Percentiles rank a stretch among this genome's conserved stretches.
Conservation (phyloP, 2,797 vertebrate species). For the Epinephelus malabaricus region DNA sequence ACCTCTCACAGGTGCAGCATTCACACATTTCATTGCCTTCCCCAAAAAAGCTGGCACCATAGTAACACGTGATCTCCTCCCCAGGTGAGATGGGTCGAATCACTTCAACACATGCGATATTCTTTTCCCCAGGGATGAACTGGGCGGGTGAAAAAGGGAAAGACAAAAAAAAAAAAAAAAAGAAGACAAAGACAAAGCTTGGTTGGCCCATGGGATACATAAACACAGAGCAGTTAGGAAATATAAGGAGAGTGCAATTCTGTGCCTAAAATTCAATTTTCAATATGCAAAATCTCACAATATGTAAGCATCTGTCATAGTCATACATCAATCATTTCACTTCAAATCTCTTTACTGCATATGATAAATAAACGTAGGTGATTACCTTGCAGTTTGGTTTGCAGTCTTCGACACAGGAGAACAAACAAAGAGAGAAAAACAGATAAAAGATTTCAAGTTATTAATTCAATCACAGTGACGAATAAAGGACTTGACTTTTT, state of each 20-base stretch:
- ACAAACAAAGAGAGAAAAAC: slow-evolving; percentile 18
- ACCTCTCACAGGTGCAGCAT: slow-evolving; percentile 96
- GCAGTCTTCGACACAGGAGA: slow-evolving; percentile 87
- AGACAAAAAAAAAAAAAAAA: slow-evolving; percentile 5
- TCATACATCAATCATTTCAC: background rate
- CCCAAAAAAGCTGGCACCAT: slow-evolving; percentile 95
- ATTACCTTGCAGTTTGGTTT: slow-evolving; percentile 95
- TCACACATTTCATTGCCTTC: slow-evolving; percentile 97
- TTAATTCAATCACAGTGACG: slow-evolving; percentile 34
- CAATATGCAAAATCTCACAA: background rate
- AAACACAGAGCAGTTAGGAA: slow-evolving; percentile 20
- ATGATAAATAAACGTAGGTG: background rate
- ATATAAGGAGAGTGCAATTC: background rate
- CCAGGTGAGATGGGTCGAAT: slow-evolving; percentile 93
- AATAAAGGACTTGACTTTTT: background rate
- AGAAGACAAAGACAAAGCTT: slow-evolving; percentile 66
- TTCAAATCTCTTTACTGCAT: background rate
- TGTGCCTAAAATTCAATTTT: background rate
- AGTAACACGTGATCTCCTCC: slow-evolving; percentile 97
- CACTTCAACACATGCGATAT: slow-evolving; percentile 93
- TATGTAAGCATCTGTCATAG: background rate
- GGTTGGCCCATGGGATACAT: slow-evolving; percentile 47
- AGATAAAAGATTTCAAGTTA: slow-evolving; percentile 25
- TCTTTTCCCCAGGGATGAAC: slow-evolving; percentile 94
- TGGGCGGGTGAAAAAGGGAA: slow-evolving; percentile 65